Percentiles rank a stretch among this genome's conserved stretches.
phyloP scores from a whole-genome alignment of 1,140 invertebrate genomes.

The Platyura marginata region DNA sequence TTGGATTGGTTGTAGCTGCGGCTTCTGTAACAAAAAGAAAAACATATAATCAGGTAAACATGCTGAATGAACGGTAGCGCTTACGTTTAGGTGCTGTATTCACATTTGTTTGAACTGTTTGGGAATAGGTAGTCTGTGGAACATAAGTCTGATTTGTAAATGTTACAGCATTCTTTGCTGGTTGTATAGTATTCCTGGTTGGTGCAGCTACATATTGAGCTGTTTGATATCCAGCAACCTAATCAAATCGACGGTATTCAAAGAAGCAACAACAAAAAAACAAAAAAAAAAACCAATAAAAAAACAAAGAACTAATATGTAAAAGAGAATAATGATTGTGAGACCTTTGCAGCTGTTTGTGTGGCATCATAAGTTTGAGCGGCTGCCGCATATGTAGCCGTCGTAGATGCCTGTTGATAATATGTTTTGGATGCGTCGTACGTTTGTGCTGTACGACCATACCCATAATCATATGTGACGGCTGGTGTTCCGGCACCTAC shows the following conservation, averaged over 20 bases:
- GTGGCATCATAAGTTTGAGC: conserved; percentile 28
- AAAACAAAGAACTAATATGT: not conserved
- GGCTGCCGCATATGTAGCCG: conserved; percentile 28
- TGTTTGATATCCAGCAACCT: conserved; percentile 18
- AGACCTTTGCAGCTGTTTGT: not conserved
- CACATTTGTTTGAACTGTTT: conserved; percentile 13
- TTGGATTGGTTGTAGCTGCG: conserved; percentile 37
- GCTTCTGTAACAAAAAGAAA: conserved; percentile 17
- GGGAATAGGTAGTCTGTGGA: conserved; percentile 21
- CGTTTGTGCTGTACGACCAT: conserved; percentile 38
- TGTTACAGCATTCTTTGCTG: conserved; percentile 18
- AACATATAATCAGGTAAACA: not conserved
- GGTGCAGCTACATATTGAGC: conserved; percentile 29
- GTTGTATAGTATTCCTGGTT: conserved; percentile 20
- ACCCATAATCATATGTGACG: conserved; percentile 46
- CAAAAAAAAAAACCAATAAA: conserved; percentile 6
- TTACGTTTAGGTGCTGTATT: conserved; percentile 11
- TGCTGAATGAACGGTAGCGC: not conserved
- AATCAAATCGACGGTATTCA: conserved; percentile 11
- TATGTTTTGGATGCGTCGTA: conserved; percentile 47
- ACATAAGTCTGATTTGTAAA: conserved; percentile 26
- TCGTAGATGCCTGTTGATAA: conserved; percentile 40
- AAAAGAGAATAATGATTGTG: not conserved
- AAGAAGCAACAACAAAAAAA: not conserved
- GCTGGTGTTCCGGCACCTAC: conserved; percentile 40